Evolutionary conservation across 2,888 invertebrate genomes (phyloP), one percentile per base, ranked within the genome.

Genomic region (Leucania comma): DNA sequence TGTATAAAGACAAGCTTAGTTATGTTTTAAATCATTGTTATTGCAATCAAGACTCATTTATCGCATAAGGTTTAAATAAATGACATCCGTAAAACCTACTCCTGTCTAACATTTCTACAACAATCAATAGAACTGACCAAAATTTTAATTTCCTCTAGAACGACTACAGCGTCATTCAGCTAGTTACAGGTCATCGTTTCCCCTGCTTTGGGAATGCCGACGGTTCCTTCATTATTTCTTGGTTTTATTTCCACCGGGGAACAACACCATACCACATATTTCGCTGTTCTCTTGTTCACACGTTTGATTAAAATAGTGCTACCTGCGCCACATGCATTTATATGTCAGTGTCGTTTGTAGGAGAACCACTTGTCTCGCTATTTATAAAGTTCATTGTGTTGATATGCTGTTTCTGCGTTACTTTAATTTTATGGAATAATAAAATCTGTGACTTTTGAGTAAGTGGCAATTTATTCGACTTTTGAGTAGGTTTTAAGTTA

Each of bases 291-390:
- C 78, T 82, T 75, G 84, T 86, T 83, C 77, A 46, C 77, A 46
- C 78, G 74, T 69, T 82, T 67, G 72, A 70, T 78, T 73, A 76
- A 83, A 86, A 83, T 83, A 85, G 73, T 65, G 24, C 68, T 78
- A 80, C 81, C 75, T 77, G 75, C 69, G 80, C 54, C 66, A 66
- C 72, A 60, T 64, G 71, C 63, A 75, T 67, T 76, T 79, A 76
- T 75, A 63, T 58, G 60, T 68, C 71, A 63, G 72, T 73, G 76
- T 70, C 68, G 67, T 84, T 73, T 84, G 78, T 73, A 72, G 73
- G 73, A 83, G 80, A 75, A 78, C 82, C 68, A 79, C 77, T 79
- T 77, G 70, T 50, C 46, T 46, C 8, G 57, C 68, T 84, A 82
- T 80, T 78, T 74, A 74, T 80, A 72, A 46, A 63, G n/a, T 64